Evolutionary conservation across 1,140 invertebrate genomes (phyloP), one percentile per base, ranked within the genome.

Genomic region (Maniola jurtina): DNA sequence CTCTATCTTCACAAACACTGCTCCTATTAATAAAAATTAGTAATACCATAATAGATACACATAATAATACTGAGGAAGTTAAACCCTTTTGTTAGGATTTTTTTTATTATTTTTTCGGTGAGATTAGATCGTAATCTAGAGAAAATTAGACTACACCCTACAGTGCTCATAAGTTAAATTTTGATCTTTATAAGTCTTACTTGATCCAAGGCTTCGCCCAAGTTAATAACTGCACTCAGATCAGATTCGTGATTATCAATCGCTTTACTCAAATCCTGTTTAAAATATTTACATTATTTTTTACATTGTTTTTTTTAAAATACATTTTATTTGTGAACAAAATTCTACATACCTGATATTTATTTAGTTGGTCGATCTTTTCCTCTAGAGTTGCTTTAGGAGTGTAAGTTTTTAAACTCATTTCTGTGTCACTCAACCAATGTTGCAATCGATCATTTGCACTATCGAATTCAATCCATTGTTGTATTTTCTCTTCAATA

Each of bases 391-490:
- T 96, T 50, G 96, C 95, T 80, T 95, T 96, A 2, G 95, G 92
- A 14, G 93, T 93, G 80, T 97, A 98, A 76, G 97, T 97, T 85
- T 98, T 98, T 15, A 99, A 91, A 16, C 94, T 93, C 64, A 94
- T 93, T 91, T 99, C 98, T 34, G 96, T 95, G 69, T 98, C 97
- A 64, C 93, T 94, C 54, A 99, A 88, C 96, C 97, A 98, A 15
- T 92, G 89, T 48, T 97, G 93, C 35, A 99, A 90, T 47, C 94
- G 92, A 71, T 98, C 97, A 74, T 98, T 94, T 3, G 96, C 95
- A 63, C 94, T 93, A 80, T 99, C 97, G 80, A 98, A 99, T 65
- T 97, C 96, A 52, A 92, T 94, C 98, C 98, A 99, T 88, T 98
- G 96, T 73, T 95, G 94, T 42, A 99, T 92, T 64, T 95, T 94